A percentile compares a stretch with the other conserved stretches of the same genome.
Conservation (phyloP, 1,140 invertebrate species). For the Hestina assimilis region DNA sequence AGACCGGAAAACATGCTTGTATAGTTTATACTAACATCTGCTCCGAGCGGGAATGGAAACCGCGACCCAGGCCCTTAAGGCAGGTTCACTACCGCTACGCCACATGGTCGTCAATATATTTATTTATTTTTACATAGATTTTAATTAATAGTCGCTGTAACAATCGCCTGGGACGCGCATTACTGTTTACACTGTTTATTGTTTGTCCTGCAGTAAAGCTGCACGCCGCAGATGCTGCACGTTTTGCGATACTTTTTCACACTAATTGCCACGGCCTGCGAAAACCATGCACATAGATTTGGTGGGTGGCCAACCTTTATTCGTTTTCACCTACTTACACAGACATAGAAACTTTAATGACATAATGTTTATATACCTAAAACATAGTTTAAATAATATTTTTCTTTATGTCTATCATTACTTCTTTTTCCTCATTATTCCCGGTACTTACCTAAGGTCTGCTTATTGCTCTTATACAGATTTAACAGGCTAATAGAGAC, state of each 20-base stretch:
- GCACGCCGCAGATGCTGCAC: slow-evolving; percentile 29
- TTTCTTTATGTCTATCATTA: slow-evolving; percentile 9
- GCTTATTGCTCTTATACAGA: no score
- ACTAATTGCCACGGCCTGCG: slow-evolving; percentile 36
- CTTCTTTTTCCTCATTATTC: no score
- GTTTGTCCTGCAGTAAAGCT: slow-evolving; percentile 8
- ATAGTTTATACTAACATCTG: no score
- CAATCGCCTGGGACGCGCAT: neutral
- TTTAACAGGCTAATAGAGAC: no score
- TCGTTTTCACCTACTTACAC: slow-evolving; percentile 11
- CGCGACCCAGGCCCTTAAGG: no score
- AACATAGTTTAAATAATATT: neutral
- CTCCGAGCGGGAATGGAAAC: no score
- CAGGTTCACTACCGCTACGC: no score
- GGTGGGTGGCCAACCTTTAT: slow-evolving; percentile 30
- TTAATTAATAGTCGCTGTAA: neutral
- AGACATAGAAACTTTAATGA: slow-evolving; percentile 3
- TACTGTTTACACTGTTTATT: neutral
- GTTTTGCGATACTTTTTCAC: slow-evolving; percentile 38
- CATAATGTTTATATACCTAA: slow-evolving; percentile 15
- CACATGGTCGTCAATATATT: no score
- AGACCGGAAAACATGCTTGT: no score
- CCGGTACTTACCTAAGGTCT: no score
- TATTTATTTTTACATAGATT: neutral
- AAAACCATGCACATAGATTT: slow-evolving; percentile 34